These are phyloP conservation scores for Leptothorax acervorum DNA, from an alignment of 2,888 invertebrate species.

Conservation along the genomic window DNA sequence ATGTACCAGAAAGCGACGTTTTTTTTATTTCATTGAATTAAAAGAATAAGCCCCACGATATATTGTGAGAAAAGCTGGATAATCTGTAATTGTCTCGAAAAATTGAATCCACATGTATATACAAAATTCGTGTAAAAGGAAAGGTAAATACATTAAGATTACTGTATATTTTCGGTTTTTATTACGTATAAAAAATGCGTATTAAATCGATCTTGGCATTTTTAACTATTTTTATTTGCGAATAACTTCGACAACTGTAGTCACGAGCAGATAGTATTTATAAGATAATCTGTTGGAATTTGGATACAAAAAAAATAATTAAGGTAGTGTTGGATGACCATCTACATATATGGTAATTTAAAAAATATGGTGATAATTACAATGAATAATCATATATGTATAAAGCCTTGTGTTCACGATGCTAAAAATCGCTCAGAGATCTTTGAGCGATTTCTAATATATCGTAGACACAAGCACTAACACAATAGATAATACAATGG, in stretches of 20 bases:
- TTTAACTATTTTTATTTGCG: background rate
- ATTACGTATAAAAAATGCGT: background rate
- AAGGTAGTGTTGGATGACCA: no score
- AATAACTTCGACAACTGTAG: background rate
- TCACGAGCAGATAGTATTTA: no score
- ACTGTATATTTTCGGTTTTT: background rate
- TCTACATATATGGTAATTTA: no score
- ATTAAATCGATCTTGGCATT: background rate
- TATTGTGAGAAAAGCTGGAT: slow-evolving; percentile 39
- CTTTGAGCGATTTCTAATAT: no score
- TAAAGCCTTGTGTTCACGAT: no score
- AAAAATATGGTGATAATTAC: no score
- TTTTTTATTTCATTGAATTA: slow-evolving; percentile 75
- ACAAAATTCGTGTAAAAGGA: slow-evolving; percentile 80
- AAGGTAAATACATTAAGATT: slow-evolving; percentile 72
- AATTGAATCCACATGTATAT: slow-evolving; percentile 81
- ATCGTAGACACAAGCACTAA: no score
- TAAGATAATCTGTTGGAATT: no score
- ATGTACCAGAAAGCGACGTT: slow-evolving; percentile 73
- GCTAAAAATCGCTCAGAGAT: no score
- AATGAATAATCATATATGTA: no score
- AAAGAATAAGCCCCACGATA: slow-evolving; percentile 52
- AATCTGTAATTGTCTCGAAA: slow-evolving; percentile 56
- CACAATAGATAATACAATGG: no score
- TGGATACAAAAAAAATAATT: no score